Evolutionary conservation across 2,797 vertebrate genomes (phyloP).

Genomic region (Eptatretus atami): DNA sequence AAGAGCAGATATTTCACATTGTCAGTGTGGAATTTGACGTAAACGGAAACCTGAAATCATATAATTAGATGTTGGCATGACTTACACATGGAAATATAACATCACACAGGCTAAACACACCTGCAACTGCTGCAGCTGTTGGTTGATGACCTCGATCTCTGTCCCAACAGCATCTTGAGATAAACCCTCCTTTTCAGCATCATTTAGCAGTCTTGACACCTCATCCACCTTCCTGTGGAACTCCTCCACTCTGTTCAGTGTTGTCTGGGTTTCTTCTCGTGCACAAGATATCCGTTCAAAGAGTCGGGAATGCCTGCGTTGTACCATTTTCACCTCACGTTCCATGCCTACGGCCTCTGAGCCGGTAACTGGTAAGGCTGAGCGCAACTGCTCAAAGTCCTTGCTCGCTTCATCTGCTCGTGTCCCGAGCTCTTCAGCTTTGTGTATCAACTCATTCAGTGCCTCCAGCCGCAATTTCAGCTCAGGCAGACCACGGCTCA

Average conservation of each 20-base stretch:
- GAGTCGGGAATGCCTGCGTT: constrained; percentile 46
- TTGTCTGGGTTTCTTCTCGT: constrained; percentile 37
- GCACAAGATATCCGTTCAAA: constrained; percentile 36
- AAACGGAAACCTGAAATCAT: too few relatives aligned
- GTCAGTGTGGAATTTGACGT: too few relatives aligned
- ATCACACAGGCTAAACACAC: constrained; percentile 14
- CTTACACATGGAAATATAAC: too few relatives aligned
- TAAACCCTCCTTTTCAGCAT: constrained; percentile 39
- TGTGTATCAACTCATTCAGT: constrained; percentile 28
- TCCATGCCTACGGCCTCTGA: constrained; percentile 60
- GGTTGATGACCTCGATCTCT: constrained; percentile 67
- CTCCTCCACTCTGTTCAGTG: constrained; percentile 30
- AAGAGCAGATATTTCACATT: too few relatives aligned
- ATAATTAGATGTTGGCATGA: too few relatives aligned
- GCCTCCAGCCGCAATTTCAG: constrained; percentile 28
- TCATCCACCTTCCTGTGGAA: constrained; percentile 39
- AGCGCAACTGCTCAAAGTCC: constrained; percentile 48
- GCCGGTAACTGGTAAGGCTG: constrained; percentile 16
- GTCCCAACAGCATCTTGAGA: constrained; percentile 49
- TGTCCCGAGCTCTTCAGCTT: constrained; percentile 34
- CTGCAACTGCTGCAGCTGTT: constrained; percentile 71
- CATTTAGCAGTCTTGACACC: constrained; percentile 30
- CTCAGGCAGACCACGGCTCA: constrained; percentile 35
- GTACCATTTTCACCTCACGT: constrained; percentile 56
- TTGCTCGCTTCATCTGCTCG: constrained; percentile 29